Evolutionary conservation across 2,888 invertebrate genomes (phyloP).

Genomic region (Cancer borealis): DNA sequence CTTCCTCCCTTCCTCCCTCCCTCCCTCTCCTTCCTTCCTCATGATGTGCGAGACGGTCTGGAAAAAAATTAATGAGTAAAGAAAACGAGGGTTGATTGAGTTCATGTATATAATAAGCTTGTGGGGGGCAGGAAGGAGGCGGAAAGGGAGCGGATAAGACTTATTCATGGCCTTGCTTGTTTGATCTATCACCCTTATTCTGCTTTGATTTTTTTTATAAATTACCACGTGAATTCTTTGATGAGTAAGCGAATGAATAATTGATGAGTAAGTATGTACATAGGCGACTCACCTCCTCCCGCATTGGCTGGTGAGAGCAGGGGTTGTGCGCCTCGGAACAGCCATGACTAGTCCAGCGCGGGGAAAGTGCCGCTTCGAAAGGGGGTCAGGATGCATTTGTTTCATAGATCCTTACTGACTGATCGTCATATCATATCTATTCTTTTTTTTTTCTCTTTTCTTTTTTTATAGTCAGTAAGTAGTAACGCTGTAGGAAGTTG

Average conservation of each 20-base stretch:
- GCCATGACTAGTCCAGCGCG: background rate
- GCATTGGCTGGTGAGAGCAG: background rate
- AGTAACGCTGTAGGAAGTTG: background rate
- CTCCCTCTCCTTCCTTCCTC: background rate
- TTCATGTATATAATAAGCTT: background rate
- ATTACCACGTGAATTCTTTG: too few species aligned
- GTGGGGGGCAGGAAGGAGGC: background rate
- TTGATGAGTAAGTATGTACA: too few species aligned
- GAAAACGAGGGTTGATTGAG: background rate
- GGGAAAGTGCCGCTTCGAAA: background rate
- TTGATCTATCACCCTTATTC: too few species aligned
- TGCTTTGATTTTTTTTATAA: too few species aligned
- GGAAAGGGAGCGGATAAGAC: background rate
- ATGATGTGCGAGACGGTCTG: background rate
- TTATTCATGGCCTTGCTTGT: too few species aligned
- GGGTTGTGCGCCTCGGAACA: background rate
- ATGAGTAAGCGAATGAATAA: too few species aligned
- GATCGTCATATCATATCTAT: background rate
- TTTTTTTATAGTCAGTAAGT: background rate
- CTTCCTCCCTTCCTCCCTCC: background rate
- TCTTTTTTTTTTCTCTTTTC: background rate
- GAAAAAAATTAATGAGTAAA: background rate
- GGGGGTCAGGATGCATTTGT: slow-evolving; percentile 28
- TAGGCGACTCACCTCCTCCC: background rate
- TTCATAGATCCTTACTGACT: background rate